Evolutionary conservation across 2,797 vertebrate species (phyloP).

Genomic region (Artibeus jamaicensis): DNA sequence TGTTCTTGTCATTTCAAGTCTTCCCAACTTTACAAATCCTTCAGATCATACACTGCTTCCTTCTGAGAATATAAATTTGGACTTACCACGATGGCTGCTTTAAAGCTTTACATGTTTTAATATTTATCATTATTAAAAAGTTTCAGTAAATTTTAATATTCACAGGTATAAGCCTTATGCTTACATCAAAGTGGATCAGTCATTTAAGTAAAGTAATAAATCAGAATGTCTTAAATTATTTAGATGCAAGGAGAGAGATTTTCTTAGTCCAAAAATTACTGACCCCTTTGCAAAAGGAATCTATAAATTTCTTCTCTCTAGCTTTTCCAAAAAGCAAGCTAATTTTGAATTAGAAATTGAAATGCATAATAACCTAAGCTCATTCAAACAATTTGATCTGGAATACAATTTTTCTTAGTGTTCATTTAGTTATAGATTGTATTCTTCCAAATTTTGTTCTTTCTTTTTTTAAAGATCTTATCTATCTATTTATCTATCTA

Average conservation of each 20-base stretch:
- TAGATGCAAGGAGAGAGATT: neutral
- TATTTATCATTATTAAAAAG: conserved; percentile 11
- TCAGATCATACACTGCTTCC: neutral
- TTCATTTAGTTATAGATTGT: neutral
- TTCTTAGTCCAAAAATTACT: conserved; percentile 10
- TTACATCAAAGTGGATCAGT: neutral
- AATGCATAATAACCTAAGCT: neutral
- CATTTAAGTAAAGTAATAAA: neutral
- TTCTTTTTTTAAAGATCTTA: too few relatives aligned
- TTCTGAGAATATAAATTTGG: conserved; percentile 22
- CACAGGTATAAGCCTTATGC: neutral
- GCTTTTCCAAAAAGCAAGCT: neutral
- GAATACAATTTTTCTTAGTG: neutral
- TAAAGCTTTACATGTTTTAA: neutral
- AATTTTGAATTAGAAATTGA: neutral
- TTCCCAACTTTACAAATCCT: conserved; percentile 12
- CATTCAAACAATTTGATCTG: neutral
- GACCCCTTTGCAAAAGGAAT: neutral
- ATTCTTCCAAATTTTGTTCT: neutral
- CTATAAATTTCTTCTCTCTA: neutral
- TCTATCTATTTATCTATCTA: too few relatives aligned
- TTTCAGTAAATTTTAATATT: neutral
- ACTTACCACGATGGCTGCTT: neutral
- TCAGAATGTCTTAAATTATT: neutral
- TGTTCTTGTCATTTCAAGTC: conserved; percentile 15